These are phyloP conservation scores for Lacerta bilineata DNA, from an alignment of 2,797 vertebrate species.

Conservation along the genomic window DNA sequence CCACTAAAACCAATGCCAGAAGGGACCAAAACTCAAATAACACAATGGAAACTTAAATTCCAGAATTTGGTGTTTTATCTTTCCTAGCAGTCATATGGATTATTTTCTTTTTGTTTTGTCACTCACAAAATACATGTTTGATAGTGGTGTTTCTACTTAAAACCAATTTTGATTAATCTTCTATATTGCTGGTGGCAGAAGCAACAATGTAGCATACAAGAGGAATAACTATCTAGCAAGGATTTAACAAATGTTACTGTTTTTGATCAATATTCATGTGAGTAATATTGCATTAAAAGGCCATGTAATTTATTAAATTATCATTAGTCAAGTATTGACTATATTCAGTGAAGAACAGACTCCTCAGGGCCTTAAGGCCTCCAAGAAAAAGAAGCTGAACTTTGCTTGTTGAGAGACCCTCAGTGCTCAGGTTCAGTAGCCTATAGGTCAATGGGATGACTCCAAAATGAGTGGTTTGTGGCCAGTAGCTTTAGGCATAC, in stretches of 20 bases:
- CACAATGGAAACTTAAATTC: too few relatives aligned
- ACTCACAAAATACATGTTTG: too few relatives aligned
- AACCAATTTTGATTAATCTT: neutral
- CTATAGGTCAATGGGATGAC: constrained; percentile 4
- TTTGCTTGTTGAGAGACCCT: neutral
- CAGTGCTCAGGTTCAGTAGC: neutral
- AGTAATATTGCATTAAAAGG: neutral
- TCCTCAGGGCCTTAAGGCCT: constrained; percentile 4
- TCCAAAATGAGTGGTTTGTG: neutral
- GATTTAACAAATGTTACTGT: neutral
- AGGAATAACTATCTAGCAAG: neutral
- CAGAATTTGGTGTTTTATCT: too few relatives aligned
- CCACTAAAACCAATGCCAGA: too few relatives aligned
- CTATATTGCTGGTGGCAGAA: neutral
- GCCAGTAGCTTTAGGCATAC: neutral
- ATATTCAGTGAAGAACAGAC: neutral
- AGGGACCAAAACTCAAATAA: too few relatives aligned
- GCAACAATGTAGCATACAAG: neutral
- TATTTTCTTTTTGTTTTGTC: too few relatives aligned
- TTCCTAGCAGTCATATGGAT: too few relatives aligned
- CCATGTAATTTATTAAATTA: neutral
- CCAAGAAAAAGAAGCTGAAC: neutral
- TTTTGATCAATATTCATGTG: neutral
- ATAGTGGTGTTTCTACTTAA: neutral
- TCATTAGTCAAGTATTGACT: neutral